Evolutionary conservation across 2,797 vertebrate species (phyloP), one percentile per base, ranked within the genome.

Genomic region (Gambelia wislizenii): DNA sequence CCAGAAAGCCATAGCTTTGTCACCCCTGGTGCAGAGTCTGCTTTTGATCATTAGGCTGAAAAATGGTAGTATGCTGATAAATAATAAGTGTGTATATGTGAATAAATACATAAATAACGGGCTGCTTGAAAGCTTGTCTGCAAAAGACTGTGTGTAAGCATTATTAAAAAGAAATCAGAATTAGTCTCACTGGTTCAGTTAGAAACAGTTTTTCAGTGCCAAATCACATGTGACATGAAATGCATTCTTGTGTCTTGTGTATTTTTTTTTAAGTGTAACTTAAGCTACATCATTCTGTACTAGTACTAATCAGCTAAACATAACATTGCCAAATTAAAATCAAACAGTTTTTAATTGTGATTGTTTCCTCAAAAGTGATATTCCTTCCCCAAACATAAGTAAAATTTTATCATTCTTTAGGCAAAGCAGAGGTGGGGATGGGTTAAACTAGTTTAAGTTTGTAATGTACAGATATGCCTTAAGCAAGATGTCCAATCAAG

Each of bases 1-100:
- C 39, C n/a, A 33, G 18, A 49, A 30, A 33, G 18, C 5, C 25
- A 39, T 49, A 84, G 20, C n/a, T 56, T 72, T 25, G n/a, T 5
- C 33, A 25, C 20, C 44, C 8, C 27, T 33, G 42, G 22, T 27
- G 13, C 52, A 56, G 22, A 80, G 39, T 5, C 49, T 56, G 14
- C 16, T 54, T 64, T 36, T 56, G 25, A 42, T 80, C 54, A 80
- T 80, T 80, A 80, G 61, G 39, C 64, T 80, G 64, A 87, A 81
- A 78, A 56, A 44, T n/a, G 18, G 39, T 54, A 72, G 20, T 22
- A 87, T 47, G 36, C 16, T 22, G 59, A 44, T 82, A 80, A 42
- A 80, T 27, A 81, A 10, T 64, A n/a, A 86, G 10, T 47, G n/a
- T 59, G 9, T 30, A 25, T 74, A 27, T 42, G 72, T 75, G 13